Base-by-base conservation (phyloP, 2,888 invertebrate species). In the Chloroclystis v-ata region DNA sequence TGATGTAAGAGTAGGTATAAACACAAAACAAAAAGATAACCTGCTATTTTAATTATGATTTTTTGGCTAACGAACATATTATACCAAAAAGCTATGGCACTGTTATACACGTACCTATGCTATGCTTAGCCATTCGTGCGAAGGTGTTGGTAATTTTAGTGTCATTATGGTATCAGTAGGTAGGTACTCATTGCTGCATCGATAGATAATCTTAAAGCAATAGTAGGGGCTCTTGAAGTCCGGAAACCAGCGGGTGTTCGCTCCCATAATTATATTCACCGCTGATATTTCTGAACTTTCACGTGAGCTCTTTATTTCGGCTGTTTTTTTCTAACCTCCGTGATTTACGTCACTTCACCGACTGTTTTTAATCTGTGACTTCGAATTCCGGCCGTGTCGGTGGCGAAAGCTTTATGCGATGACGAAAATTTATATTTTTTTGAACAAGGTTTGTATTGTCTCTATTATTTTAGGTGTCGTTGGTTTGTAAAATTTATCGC, bases 281-380 rank as follows among this genome's bases (percentile, higher is more conserved):
- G 76, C 77, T 78, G 82, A 82, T 82, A 86, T 85, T 85, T 85
- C 78, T 76, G 77, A 86, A 85, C 82, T 86, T 85, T 81, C 82
- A 82, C 81, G 82, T 81, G 78, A 80, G 81, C 75, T 78, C 79
- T 82, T 78, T 80, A 83, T 85, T 83, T 82, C 78, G 74, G 67
- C 65, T 65, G 59, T 57, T 68, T 78, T 79, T 82, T 80, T 78
- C 75, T 77, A 76, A 82, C 78, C 76, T 84, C 75, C 56, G 75
- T 87, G 87, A 86, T 87, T 86, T 87, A 87, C 83, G 76, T 74
- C 72, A 79, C 67, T 78, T 71, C 47, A 16, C 24, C 28, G 9
- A 46, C 49, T 52, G 47, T 40, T 49, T 48, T 67, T 74, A 70
- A 73, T 78, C 75, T 70, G 73, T 67, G 74, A 72, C 68, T 73